These are phyloP conservation scores for Lissonota sp. DNA, from an alignment of 2,888 invertebrate species.

Conservation along the genomic window DNA sequence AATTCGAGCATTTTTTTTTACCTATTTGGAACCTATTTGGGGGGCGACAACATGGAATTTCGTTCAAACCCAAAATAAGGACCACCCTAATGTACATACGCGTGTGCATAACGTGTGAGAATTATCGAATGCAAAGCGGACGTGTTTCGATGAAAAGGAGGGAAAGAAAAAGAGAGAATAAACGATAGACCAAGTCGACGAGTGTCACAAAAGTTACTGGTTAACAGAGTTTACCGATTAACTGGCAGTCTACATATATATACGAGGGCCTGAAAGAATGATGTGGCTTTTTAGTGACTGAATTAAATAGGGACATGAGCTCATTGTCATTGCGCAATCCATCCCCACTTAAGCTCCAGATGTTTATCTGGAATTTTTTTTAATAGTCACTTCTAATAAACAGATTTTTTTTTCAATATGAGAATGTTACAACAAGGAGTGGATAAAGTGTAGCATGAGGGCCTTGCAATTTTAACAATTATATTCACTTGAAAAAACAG, in stretches of 20 bases:
- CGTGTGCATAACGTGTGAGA: conserved; percentile 5
- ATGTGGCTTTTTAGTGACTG: conserved; percentile 27
- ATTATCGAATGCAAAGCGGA: conserved; percentile 5
- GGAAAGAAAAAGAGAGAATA: too few relatives aligned
- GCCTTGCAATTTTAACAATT: too few relatives aligned
- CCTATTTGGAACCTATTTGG: too few relatives aligned
- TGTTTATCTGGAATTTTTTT: conserved; percentile 25
- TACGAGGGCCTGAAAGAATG: conserved; percentile 8
- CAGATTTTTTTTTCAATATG: too few relatives aligned
- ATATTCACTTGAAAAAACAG: too few relatives aligned
- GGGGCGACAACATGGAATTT: too few relatives aligned
- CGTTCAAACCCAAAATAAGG: too few relatives aligned
- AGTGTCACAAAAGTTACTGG: conserved; percentile 41
- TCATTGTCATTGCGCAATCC: conserved; percentile 47
- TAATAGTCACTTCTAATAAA: conserved; percentile 23
- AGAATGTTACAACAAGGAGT: too few relatives aligned
- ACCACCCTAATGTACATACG: too few relatives aligned
- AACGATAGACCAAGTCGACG: not conserved
- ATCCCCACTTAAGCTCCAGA: conserved; percentile 31
- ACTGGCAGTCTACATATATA: conserved; percentile 38
- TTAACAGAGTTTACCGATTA: conserved; percentile 39
- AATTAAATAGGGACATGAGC: conserved; percentile 48
- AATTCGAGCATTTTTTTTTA: too few relatives aligned
- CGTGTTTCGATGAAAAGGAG: too few relatives aligned
- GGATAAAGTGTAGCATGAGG: too few relatives aligned